phyloP scores from a whole-genome alignment of 2,888 invertebrate species.

The Aphodius granarius region DNA sequence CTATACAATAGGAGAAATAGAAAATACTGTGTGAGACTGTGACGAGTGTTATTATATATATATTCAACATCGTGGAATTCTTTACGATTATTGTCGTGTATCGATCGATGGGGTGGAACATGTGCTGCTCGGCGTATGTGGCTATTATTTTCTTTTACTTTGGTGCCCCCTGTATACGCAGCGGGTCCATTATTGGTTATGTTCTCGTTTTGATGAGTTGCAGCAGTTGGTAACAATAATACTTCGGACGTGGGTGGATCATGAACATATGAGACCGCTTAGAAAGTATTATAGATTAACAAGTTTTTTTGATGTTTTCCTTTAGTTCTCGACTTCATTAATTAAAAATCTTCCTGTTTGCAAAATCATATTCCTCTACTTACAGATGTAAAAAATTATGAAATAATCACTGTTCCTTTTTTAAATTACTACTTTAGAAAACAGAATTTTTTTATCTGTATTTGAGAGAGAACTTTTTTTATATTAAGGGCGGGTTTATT shows the following conservation, averaged over 20 bases:
- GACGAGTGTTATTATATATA: background rate
- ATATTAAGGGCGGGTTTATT: too few species aligned
- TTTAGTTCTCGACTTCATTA: too few species aligned
- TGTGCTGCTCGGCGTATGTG: background rate
- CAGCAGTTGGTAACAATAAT: background rate
- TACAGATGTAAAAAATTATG: too few species aligned
- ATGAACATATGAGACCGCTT: background rate
- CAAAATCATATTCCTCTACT: too few species aligned
- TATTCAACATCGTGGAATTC: slow-evolving; percentile 5
- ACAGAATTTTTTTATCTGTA: too few species aligned
- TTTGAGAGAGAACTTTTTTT: too few species aligned
- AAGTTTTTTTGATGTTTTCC: too few species aligned
- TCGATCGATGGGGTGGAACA: slow-evolving; percentile 8
- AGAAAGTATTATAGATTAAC: too few species aligned
- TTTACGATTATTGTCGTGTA: slow-evolving; percentile 12
- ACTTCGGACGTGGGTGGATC: background rate
- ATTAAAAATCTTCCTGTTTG: too few species aligned
- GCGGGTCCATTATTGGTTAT: background rate
- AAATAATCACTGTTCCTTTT: too few species aligned
- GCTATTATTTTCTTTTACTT: background rate
- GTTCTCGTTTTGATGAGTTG: background rate
- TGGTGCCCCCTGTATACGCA: background rate
- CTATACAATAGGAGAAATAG: background rate
- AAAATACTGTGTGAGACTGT: background rate
- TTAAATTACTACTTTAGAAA: too few species aligned